A percentile compares a stretch with the other conserved stretches of the same genome.
phyloP scores from a whole-genome alignment of 2,888 invertebrate species.

The Mesorhabditis spiculigera region DNA sequence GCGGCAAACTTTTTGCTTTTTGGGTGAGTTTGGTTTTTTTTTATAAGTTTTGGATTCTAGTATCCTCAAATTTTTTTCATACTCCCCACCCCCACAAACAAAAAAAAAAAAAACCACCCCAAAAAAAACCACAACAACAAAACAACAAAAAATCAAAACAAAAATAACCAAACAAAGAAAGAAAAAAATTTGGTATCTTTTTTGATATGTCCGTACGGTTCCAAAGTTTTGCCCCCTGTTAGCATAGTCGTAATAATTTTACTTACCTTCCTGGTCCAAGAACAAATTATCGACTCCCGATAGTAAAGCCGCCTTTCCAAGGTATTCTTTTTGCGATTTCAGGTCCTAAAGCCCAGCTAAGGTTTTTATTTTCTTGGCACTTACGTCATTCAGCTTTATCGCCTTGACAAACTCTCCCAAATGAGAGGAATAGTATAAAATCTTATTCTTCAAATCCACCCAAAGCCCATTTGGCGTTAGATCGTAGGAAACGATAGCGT shows the following conservation, averaged over 20 bases:
- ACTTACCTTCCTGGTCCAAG: neutral
- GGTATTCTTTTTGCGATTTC: neutral
- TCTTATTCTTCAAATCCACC: neutral
- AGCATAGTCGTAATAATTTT: no score
- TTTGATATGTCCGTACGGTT: no score
- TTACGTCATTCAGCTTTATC: neutral
- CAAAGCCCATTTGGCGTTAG: neutral
- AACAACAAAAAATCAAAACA: no score
- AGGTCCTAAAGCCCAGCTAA: neutral
- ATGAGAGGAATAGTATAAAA: neutral
- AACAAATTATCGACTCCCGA: neutral
- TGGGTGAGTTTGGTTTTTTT: no score
- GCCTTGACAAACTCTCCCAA: constrained; percentile 3
- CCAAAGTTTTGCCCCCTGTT: no score
- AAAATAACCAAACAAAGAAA: no score
- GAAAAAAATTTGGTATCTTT: no score
- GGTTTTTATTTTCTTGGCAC: neutral
- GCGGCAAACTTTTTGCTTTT: constrained; percentile 46
- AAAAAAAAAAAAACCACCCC: no score
- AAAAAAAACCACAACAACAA: no score
- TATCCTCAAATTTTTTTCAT: no score
- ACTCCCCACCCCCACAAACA: no score
- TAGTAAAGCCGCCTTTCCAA: neutral
- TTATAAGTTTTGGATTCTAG: no score
- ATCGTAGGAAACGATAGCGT: neutral